Percentiles rank a stretch among this genome's conserved stretches.
Conservation (phyloP, 2,888 invertebrate species). For the Lasioglossum marginatum region DNA sequence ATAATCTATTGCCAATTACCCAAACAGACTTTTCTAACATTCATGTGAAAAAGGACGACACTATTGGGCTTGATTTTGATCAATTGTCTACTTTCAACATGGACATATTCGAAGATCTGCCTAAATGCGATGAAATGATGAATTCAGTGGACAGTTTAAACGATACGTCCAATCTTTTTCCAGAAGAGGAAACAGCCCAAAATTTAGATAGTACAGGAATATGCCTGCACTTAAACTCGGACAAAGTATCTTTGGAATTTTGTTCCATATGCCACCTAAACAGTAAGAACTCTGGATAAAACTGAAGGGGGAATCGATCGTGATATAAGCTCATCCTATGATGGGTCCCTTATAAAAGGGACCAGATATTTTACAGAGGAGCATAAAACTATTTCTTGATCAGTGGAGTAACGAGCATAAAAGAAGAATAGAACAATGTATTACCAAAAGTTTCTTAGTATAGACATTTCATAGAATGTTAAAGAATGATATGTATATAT, state of each 20-base stretch:
- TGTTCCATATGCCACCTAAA: conserved; percentile 86
- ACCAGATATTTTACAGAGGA: conserved; percentile 18
- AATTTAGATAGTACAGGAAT: conserved; percentile 85
- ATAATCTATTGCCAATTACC: conserved; percentile 52
- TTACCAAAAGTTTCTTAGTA: conserved; percentile 11
- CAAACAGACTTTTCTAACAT: conserved; percentile 43
- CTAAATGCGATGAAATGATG: conserved; percentile 65
- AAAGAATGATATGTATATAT: conserved; percentile 22
- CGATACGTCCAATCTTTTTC: conserved; percentile 55
- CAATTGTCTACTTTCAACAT: conserved; percentile 71
- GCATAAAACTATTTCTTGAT: conserved; percentile 44
- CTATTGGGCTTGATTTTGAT: conserved; percentile 63
- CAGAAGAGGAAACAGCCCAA: conserved; percentile 52
- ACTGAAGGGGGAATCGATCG: conserved; percentile 57
- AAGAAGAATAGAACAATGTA: conserved; percentile 40
- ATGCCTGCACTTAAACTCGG: conserved; percentile 87
- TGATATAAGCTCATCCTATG: conserved; percentile 25
- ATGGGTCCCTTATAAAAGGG: background rate
- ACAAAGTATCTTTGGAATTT: conserved; percentile 86
- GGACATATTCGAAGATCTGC: conserved; percentile 71
- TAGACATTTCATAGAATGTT: conserved; percentile 11
- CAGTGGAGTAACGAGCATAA: conserved; percentile 45
- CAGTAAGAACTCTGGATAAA: conserved; percentile 67
- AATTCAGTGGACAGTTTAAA: conserved; percentile 59
- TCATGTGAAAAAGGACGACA: conserved; percentile 59